Evolutionary conservation across 2,888 invertebrate genomes (phyloP).

Genomic region (Cecidostiba fungosa): DNA sequence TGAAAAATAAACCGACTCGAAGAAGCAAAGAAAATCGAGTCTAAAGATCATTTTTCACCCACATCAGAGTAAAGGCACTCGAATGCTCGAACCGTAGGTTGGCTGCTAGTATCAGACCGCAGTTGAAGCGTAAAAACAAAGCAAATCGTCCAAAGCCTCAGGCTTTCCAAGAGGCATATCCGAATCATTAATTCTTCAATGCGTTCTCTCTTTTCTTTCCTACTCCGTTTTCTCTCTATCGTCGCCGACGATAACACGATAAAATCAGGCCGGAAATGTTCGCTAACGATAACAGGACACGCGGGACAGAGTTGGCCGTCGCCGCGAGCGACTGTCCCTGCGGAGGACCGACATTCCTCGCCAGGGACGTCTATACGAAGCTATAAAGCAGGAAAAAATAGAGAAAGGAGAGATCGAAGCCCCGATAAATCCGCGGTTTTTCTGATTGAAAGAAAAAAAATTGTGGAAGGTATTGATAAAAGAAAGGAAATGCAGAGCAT

Average conservation of each 20-base stretch:
- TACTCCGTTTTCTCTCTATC: neutral
- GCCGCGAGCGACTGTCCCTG: too few relatives aligned
- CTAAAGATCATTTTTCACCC: slow-evolving; percentile 22
- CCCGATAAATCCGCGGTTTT: slow-evolving; percentile 42
- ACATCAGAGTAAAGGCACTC: neutral
- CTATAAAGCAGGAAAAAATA: neutral
- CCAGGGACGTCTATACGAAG: neutral
- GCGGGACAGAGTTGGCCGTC: neutral
- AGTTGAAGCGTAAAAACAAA: slow-evolving; percentile 22
- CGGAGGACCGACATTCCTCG: neutral
- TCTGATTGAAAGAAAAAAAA: slow-evolving; percentile 41
- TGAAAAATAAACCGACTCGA: too few relatives aligned
- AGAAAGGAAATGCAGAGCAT: too few relatives aligned
- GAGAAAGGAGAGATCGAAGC: slow-evolving; percentile 9
- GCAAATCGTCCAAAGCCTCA: neutral
- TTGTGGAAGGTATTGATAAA: too few relatives aligned
- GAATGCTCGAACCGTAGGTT: too few relatives aligned
- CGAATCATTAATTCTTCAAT: slow-evolving; percentile 39
- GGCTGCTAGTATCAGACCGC: neutral
- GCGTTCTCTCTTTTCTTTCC: neutral
- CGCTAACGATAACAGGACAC: slow-evolving; percentile 52
- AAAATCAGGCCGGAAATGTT: slow-evolving; percentile 41
- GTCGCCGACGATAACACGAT: slow-evolving; percentile 28
- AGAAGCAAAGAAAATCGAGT: neutral
- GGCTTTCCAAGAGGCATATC: neutral